phyloP scores from a whole-genome alignment of 2,113 vertebrate species.

The Myrmecophaga tridactyla region DNA sequence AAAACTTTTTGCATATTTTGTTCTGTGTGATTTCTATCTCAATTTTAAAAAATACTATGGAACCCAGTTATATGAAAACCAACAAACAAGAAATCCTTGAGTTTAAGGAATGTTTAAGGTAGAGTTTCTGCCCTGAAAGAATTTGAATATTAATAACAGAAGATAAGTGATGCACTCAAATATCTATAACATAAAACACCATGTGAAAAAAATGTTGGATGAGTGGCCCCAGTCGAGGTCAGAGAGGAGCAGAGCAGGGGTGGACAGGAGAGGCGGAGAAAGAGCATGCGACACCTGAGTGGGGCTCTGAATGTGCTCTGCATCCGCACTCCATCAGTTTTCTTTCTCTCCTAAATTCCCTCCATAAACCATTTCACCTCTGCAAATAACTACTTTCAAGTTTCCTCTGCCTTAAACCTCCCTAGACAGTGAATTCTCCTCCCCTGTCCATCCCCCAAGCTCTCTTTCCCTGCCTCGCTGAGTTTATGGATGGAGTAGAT shows the following conservation, averaged over 20 bases:
- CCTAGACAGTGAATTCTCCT: neutral
- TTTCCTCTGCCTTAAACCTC: neutral
- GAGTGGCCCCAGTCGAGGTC: neutral
- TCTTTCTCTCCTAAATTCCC: neutral
- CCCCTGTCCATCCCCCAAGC: neutral
- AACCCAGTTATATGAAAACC: neutral
- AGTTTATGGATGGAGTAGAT: neutral
- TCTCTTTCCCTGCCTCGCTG: neutral
- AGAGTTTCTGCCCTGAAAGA: neutral
- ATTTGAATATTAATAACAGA: neutral
- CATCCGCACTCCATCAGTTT: neutral
- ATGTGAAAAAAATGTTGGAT: neutral
- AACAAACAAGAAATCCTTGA: no score
- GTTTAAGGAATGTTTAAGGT: neutral
- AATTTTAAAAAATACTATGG: neutral
- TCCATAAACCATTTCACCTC: neutral
- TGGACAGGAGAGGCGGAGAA: neutral
- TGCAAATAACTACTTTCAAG: neutral
- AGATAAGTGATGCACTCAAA: neutral
- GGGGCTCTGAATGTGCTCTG: neutral
- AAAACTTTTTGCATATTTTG: neutral
- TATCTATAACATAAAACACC: neutral
- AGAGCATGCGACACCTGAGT: rapidly evolving
- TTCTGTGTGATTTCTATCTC: neutral
- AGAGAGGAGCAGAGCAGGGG: rapidly evolving